phyloP scores from a whole-genome alignment of 1,140 invertebrate species.

The Zeugodacus cucurbitae region DNA sequence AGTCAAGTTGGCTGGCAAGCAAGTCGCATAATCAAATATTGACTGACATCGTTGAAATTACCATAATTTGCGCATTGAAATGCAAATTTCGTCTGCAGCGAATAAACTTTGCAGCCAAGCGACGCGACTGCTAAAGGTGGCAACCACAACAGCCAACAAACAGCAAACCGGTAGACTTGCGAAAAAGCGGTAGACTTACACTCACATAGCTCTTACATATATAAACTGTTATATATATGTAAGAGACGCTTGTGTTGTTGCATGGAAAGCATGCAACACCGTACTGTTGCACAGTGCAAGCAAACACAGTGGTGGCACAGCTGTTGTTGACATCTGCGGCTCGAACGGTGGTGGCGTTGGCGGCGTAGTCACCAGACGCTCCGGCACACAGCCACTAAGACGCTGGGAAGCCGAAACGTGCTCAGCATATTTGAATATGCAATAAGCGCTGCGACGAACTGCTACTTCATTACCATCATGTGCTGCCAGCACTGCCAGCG shows the following conservation, averaged over 20 bases:
- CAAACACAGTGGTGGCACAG: constrained; percentile 22
- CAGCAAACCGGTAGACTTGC: not conserved
- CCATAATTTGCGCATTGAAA: constrained; percentile 46
- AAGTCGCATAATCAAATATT: constrained; percentile 42
- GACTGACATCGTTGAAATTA: constrained; percentile 44
- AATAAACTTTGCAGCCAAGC: constrained; percentile 22
- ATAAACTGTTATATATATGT: not conserved
- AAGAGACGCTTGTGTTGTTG: not conserved
- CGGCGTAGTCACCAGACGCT: not conserved
- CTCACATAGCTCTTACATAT: not conserved
- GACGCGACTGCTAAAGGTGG: not conserved
- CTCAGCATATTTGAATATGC: constrained; percentile 35
- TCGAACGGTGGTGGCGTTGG: not conserved
- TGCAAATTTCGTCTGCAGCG: constrained; percentile 42
- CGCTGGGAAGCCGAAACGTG: constrained; percentile 13
- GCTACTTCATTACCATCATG: constrained; percentile 22
- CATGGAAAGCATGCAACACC: not conserved
- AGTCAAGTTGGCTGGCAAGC: constrained; percentile 17
- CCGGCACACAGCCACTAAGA: not conserved
- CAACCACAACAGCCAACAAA: not conserved
- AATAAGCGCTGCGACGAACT: not conserved
- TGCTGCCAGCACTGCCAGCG: not conserved
- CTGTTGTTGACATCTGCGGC: constrained; percentile 27
- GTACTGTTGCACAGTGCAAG: not conserved
- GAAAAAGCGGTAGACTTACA: not conserved